Evolutionary conservation across 2,888 invertebrate species (phyloP).

Genomic region (Apodemia zela): DNA sequence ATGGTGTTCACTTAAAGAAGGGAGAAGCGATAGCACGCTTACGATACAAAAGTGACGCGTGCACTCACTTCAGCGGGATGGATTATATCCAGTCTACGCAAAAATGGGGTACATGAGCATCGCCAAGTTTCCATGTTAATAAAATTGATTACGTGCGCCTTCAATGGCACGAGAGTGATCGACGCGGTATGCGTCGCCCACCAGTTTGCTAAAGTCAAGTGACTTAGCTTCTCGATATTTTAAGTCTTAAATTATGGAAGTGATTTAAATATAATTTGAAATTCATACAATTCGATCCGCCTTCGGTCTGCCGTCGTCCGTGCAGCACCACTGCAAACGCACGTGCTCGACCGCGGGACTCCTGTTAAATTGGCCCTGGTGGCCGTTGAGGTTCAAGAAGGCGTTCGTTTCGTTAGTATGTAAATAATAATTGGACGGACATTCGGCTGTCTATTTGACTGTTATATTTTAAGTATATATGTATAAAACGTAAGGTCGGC

Average conservation of each 20-base stretch:
- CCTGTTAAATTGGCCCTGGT: slow-evolving; percentile 28
- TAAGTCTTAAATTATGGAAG: slow-evolving; percentile 77
- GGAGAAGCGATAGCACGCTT: background rate
- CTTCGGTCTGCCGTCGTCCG: slow-evolving; percentile 38
- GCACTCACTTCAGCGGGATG: background rate
- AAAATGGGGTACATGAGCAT: background rate
- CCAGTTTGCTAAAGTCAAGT: slow-evolving; percentile 36
- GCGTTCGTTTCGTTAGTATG: slow-evolving; percentile 62
- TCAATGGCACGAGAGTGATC: background rate
- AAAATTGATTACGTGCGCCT: slow-evolving; percentile 27
- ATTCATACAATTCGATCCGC: slow-evolving; percentile 48
- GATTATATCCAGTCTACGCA: background rate
- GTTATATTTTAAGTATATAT: slow-evolving; percentile 70
- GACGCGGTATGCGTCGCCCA: background rate
- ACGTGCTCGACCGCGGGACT: slow-evolving; percentile 31
- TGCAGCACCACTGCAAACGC: slow-evolving; percentile 34
- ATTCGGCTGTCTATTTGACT: slow-evolving; percentile 69
- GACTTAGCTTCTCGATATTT: slow-evolving; percentile 67
- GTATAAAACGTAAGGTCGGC: slow-evolving; percentile 65
- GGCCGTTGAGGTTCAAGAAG: slow-evolving; percentile 43
- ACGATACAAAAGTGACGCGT: background rate
- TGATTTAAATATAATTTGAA: slow-evolving; percentile 63
- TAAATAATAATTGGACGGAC: slow-evolving; percentile 69
- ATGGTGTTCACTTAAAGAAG: background rate
- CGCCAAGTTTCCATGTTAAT: background rate